A percentile compares a stretch with the other conserved stretches of the same genome.
Evolutionary conservation across 2,113 vertebrate species (phyloP).

Genomic region (Anseranas semipalmata): DNA sequence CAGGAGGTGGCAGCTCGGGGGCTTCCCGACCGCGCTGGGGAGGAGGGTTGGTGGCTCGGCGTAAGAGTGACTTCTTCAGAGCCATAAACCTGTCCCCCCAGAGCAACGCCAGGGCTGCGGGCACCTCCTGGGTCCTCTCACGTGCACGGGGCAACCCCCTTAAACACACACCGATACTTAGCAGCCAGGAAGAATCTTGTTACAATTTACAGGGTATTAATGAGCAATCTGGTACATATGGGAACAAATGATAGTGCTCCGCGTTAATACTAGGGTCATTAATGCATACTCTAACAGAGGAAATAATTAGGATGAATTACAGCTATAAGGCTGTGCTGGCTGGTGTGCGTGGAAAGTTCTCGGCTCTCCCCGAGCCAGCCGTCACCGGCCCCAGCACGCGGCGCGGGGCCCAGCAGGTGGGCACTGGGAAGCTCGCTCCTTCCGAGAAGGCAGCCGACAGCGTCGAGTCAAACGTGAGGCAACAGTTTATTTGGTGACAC

Average conservation of each 20-base stretch:
- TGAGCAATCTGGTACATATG: conserved; percentile 49
- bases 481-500: not conserved
- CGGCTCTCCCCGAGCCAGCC: too few relatives aligned
- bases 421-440: too few relatives aligned
- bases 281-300: conserved; percentile 27
- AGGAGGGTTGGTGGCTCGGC: not conserved
- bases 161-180: not conserved
- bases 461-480: not conserved
- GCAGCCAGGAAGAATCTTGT: not conserved
- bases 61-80: not conserved
- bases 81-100: not conserved
- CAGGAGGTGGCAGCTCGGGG: not conserved
- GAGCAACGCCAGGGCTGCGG: not conserved
- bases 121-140: not conserved
- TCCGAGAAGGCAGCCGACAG: too few relatives aligned
- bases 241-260: conserved; percentile 2
- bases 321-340: not conserved
- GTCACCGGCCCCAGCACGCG: too few relatives aligned
- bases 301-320: conserved; percentile 40
- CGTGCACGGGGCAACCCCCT: not conserved
- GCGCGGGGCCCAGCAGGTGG: too few relatives aligned
- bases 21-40: not conserved
- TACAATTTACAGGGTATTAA: not conserved
- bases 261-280: conserved; percentile 28
- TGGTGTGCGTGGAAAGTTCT: not conserved